phyloP scores from a whole-genome alignment of 2,797 vertebrate genomes.

The Onychomys torridus region DNA sequence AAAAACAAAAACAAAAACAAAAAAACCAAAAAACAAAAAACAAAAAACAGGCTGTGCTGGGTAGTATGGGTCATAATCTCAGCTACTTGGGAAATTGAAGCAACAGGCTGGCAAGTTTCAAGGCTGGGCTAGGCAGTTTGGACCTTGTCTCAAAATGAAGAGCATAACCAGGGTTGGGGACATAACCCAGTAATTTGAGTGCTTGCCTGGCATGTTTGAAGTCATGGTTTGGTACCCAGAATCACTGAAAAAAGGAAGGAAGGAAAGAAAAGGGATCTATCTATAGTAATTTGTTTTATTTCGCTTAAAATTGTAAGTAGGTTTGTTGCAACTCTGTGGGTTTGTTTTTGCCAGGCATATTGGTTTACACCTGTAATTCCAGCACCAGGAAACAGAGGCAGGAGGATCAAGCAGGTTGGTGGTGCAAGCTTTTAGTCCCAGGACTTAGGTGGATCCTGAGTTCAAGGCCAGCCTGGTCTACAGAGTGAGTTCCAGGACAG shows the following conservation, averaged over 20 bases:
- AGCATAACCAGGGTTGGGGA: not conserved
- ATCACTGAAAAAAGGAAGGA: not conserved
- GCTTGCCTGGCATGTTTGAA: not conserved
- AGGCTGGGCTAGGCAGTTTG: not conserved
- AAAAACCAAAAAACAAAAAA: not conserved
- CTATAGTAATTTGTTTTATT: slow-evolving; percentile 38
- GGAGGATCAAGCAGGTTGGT: not conserved
- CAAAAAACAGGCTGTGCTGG: too few relatives aligned
- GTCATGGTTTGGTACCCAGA: not conserved
- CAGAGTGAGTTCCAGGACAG: not conserved
- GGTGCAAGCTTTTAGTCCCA: not conserved
- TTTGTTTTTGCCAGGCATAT: not conserved
- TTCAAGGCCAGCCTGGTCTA: not conserved
- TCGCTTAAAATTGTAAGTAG: not conserved
- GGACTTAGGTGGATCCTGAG: not conserved
- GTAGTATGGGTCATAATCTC: not conserved
- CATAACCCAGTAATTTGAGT: too few relatives aligned
- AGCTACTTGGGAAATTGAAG: not conserved
- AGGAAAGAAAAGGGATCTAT: not conserved
- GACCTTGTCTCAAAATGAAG: not conserved
- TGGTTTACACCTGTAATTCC: not conserved
- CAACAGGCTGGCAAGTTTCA: not conserved
- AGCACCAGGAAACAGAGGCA: not conserved
- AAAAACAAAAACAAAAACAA: not conserved
- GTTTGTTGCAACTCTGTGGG: too few relatives aligned